These are phyloP conservation scores for Heloderma charlesbogerti DNA, from an alignment of 2,113 vertebrate genomes.

Conservation along the genomic window DNA sequence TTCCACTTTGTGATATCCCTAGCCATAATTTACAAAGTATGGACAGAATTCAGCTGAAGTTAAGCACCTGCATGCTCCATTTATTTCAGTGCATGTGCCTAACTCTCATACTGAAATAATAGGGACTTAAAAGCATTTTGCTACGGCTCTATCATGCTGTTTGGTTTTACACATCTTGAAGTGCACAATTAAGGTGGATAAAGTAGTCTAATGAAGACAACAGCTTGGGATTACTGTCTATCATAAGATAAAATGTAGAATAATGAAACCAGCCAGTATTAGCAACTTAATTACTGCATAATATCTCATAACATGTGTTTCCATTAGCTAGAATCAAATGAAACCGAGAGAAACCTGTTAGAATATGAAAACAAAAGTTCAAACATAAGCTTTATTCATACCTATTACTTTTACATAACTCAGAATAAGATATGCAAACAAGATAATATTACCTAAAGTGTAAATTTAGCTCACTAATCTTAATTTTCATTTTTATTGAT, in stretches of 20 bases:
- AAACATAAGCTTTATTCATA: constrained; percentile 80
- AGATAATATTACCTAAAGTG: constrained; percentile 72
- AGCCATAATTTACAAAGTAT: not conserved
- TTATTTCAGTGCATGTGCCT: not conserved
- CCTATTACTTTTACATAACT: constrained; percentile 76
- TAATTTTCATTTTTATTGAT: constrained; percentile 72
- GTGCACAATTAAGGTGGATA: not conserved
- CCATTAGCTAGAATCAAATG: constrained; percentile 2
- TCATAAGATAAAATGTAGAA: not conserved
- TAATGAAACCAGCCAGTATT: not conserved
- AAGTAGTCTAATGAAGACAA: not conserved
- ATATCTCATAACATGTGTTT: not conserved
- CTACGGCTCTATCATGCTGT: not conserved
- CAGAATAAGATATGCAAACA: constrained; percentile 76
- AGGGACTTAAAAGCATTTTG: not conserved
- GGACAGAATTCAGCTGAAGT: not conserved
- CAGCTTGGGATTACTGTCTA: not conserved
- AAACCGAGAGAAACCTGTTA: not conserved
- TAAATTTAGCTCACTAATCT: constrained; percentile 73
- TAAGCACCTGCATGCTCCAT: not conserved
- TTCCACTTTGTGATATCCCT: not conserved
- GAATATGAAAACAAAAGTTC: constrained; percentile 48
- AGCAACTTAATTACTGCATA: not conserved
- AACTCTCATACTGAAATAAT: not conserved
- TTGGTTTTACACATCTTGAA: not conserved